Evolutionary conservation across 2,888 invertebrate genomes (phyloP).

Genomic region (Cantharis rustica): DNA sequence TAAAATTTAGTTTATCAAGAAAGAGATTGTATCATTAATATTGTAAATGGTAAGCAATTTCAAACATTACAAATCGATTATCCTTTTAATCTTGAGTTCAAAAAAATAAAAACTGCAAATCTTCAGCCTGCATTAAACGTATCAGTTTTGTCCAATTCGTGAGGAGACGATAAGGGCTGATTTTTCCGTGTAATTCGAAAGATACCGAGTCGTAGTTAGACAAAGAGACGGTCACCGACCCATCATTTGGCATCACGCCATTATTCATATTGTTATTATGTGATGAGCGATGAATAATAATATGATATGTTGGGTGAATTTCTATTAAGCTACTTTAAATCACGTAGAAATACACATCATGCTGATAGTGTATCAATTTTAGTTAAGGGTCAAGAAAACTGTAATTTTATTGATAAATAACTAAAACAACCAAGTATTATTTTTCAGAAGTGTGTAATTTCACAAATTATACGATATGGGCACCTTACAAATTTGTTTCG

Average conservation of each 20-base stretch:
- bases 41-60: constrained; percentile 8
- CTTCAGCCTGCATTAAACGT: not conserved
- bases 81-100: not conserved
- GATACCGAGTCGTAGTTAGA: not conserved
- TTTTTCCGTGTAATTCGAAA: constrained; percentile 6
- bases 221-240: constrained; percentile 26
- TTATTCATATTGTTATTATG: constrained; percentile 21
- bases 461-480: not conserved
- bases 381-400: not conserved
- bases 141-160: not conserved
- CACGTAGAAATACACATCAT: not conserved
- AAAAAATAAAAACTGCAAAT: not conserved
- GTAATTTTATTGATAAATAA: not conserved
- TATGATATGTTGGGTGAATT: constrained; percentile 6
- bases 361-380: not conserved
- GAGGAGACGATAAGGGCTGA: not conserved
- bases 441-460: not conserved
- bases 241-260: constrained; percentile 29
- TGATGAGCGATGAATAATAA: constrained; percentile 26
- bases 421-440: not conserved
- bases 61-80: not conserved
- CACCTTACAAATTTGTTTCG: not conserved
- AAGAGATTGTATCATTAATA: constrained; percentile 17
- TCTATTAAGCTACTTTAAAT: constrained; percentile 7
- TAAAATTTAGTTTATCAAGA: constrained; percentile 11